phyloP scores from a whole-genome alignment of 2,113 vertebrate species.

The Tangachromis dhanisi region DNA sequence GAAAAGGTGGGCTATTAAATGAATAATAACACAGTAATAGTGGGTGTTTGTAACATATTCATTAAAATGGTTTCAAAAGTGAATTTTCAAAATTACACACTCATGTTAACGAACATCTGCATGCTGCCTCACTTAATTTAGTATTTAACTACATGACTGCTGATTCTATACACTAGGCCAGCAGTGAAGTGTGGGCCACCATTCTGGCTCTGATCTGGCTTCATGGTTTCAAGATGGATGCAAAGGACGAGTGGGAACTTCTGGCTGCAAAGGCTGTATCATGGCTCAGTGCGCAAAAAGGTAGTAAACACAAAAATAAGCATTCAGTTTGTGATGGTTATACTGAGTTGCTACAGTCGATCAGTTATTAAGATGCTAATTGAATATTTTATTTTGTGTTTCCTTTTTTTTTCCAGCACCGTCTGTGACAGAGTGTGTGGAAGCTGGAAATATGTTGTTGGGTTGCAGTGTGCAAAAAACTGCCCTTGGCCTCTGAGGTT shows the following conservation, averaged over 20 bases:
- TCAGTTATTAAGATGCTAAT: neutral
- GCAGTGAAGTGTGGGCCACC: neutral
- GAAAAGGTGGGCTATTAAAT: neutral
- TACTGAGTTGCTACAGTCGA: neutral
- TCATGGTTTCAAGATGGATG: neutral
- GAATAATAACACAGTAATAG: neutral
- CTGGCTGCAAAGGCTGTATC: neutral
- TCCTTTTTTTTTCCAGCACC: rapidly evolving
- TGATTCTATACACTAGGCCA: neutral
- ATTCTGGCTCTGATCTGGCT: neutral
- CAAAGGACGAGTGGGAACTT: neutral
- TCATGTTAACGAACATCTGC: neutral
- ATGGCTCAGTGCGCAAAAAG: rapidly evolving
- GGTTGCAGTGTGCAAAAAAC: constrained; percentile 38
- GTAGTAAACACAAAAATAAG: neutral
- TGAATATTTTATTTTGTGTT: rapidly evolving
- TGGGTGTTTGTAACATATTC: neutral
- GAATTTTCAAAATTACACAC: neutral
- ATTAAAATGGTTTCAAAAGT: neutral
- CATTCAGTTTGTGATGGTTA: neutral
- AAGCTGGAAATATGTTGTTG: constrained; percentile 49
- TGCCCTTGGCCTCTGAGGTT: constrained; percentile 7
- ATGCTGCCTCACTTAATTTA: neutral
- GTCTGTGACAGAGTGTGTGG: neutral
- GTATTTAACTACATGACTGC: neutral